Evolutionary conservation across 2,888 invertebrate species (phyloP).

Genomic region (Clanis bilineata): DNA sequence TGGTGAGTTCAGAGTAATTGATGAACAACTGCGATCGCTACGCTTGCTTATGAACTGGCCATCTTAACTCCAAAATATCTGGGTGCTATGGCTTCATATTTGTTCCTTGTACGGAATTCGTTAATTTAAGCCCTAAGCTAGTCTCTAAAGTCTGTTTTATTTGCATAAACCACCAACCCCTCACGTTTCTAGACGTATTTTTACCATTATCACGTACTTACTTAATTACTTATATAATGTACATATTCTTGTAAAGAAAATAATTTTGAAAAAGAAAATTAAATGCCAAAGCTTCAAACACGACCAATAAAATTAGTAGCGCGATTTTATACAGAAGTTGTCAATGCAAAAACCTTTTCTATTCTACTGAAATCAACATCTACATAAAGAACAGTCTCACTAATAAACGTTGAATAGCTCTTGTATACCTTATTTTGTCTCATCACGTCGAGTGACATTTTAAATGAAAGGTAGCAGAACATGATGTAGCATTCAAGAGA

Average conservation of each 20-base stretch:
- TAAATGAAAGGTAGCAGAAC: not conserved
- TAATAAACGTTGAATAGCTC: not conserved
- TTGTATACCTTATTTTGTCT: not conserved
- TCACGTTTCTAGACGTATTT: too few species aligned
- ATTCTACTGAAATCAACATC: not conserved
- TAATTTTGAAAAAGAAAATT: not conserved
- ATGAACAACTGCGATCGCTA: not conserved
- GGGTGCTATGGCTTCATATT: too few species aligned
- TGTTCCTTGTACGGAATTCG: too few species aligned
- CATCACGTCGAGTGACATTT: not conserved
- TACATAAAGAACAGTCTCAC: not conserved
- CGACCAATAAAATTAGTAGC: not conserved
- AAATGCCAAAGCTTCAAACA: not conserved
- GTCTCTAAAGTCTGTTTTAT: too few species aligned
- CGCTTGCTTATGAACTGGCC: too few species aligned
- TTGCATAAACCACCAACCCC: too few species aligned
- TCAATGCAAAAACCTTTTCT: not conserved
- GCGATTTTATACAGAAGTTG: not conserved
- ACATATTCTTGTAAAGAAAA: not conserved
- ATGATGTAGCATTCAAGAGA: not conserved
- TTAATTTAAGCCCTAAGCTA: too few species aligned
- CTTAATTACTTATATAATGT: too few species aligned
- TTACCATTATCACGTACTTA: too few species aligned
- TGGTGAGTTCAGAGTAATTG: not conserved
- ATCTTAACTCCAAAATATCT: too few species aligned